Evolutionary conservation across 2,797 vertebrate genomes (phyloP).

Genomic region (Platalea minor): DNA sequence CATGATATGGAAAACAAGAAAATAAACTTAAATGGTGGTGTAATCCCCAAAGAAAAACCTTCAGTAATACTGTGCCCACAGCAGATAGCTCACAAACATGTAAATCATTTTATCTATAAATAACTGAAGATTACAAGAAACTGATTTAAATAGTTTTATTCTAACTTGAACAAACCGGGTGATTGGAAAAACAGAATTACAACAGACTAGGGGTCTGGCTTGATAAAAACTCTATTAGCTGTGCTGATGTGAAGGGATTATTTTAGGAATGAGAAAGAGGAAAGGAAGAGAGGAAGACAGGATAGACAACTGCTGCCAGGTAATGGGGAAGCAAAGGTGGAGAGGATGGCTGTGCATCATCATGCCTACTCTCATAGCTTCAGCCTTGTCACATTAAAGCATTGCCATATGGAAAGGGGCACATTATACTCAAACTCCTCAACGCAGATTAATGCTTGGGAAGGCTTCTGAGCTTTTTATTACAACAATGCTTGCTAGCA

Average conservation of each 20-base stretch:
- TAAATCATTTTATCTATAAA: constrained; percentile 48
- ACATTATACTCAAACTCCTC: not conserved
- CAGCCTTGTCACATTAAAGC: not conserved
- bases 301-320: not conserved
- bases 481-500: constrained; percentile 28
- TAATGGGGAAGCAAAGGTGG: not conserved
- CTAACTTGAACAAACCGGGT: constrained; percentile 38
- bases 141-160: constrained; percentile 34
- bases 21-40: constrained; percentile 47
- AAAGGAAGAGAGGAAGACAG: not conserved
- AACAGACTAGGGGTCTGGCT: not conserved
- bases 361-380: not conserved
- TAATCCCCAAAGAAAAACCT: constrained; percentile 58
- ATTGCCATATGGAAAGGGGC: not conserved
- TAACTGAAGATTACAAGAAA: constrained; percentile 39
- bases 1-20: constrained; percentile 41
- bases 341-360: not conserved
- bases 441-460: constrained; percentile 15
- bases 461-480: constrained; percentile 46
- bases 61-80: not conserved
- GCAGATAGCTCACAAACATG: constrained; percentile 19
- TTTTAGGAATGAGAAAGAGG: constrained; percentile 24
- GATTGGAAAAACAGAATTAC: constrained; percentile 31
- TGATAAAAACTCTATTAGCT: not conserved
- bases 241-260: not conserved